Conservation (phyloP, 92 coral and sea anemone genomes). For the Porites lobata region DNA sequence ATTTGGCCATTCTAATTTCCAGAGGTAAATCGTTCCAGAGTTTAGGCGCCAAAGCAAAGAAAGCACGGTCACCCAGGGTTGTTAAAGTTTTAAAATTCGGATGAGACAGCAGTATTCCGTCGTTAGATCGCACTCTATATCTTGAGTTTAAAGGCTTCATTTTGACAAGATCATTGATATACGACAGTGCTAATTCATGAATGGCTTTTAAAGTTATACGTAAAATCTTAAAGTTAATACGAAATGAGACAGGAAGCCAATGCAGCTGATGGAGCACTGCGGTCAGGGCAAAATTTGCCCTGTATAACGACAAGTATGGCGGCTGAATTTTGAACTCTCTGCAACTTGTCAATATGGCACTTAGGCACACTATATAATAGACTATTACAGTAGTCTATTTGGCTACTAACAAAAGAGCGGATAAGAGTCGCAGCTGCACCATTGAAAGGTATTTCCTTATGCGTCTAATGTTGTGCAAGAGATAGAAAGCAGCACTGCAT, state of each 20-base stretch:
- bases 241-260: no score
- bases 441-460: neutral
- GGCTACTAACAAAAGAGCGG: neutral
- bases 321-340: neutral
- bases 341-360: neutral
- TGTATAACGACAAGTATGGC: no score
- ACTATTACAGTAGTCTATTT: neutral
- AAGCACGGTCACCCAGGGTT: neutral
- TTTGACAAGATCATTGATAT: no score
- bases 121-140: no score
- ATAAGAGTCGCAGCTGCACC: no score
- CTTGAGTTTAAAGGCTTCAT: no score
- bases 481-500: neutral
- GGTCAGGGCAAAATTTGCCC: no score
- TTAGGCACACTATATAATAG: neutral
- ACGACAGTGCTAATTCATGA: neutral
- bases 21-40: no score
- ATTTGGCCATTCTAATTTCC: no score
- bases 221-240: neutral
- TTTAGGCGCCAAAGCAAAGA: neutral
- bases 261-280: no score
- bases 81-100: no score
- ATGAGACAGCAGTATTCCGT: no score
- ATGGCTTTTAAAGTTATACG: neutral
- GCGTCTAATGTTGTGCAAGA: neutral